phyloP scores from a whole-genome alignment of 2,797 vertebrate species.

The Masticophis lateralis region DNA sequence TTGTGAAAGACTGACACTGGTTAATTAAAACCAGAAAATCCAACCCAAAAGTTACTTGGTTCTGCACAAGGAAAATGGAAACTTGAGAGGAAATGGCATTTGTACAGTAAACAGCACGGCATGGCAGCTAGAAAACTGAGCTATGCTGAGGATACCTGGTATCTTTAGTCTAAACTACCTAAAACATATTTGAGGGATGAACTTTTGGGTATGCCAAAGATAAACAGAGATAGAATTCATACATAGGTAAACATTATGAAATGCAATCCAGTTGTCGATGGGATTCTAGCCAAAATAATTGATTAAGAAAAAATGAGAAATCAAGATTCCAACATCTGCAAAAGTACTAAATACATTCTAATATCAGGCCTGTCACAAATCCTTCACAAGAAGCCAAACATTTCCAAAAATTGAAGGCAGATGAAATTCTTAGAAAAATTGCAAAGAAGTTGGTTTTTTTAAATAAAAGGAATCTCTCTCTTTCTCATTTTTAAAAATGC shows the following conservation, averaged over 20 bases:
- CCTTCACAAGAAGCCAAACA: background rate
- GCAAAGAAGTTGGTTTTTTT: background rate
- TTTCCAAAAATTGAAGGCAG: background rate
- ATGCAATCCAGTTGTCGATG: background rate
- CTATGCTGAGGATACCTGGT: background rate
- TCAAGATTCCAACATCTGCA: background rate
- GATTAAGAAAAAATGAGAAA: background rate
- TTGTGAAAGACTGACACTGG: background rate
- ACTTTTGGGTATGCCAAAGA: background rate
- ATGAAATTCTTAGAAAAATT: background rate
- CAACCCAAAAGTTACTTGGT: background rate
- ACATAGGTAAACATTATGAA: background rate
- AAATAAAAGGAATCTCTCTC: background rate
- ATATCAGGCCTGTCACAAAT: background rate
- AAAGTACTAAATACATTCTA: background rate
- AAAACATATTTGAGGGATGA: background rate
- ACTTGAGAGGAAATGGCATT: background rate
- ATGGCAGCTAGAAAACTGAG: background rate
- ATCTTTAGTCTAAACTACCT: background rate
- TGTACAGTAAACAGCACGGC: background rate
- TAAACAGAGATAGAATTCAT: background rate
- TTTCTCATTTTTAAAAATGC: background rate
- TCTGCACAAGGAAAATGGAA: background rate
- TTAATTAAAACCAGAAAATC: background rate
- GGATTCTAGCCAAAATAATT: background rate